A percentile compares a stretch with the other conserved stretches of the same genome.
Evolutionary conservation across 2,797 vertebrate species (phyloP).

Genomic region (Hydrocynus forskahlii): DNA sequence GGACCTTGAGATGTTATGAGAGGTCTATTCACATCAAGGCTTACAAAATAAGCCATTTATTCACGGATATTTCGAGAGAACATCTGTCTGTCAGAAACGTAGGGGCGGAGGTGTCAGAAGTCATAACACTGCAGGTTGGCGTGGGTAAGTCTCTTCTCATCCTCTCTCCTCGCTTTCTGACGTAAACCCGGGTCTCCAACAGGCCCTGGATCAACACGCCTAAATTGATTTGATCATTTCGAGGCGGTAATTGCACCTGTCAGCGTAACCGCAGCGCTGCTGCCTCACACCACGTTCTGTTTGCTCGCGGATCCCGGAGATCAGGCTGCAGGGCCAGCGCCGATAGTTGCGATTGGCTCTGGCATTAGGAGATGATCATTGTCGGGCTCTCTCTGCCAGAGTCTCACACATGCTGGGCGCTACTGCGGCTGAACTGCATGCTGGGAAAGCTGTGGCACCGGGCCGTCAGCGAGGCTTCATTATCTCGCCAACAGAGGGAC

Average conservation of each 20-base stretch:
- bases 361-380: constrained; percentile 33
- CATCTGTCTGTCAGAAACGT: constrained; percentile 19
- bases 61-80: not conserved
- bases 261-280: constrained; percentile 10
- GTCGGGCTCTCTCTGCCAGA: constrained; percentile 34
- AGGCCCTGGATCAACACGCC: not conserved
- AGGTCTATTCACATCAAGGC: constrained; percentile 37
- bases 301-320: constrained; percentile 2
- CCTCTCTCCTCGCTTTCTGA: not conserved
- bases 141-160: constrained; percentile 25
- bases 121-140: constrained; percentile 33
- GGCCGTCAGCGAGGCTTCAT: constrained; percentile 38
- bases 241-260: constrained; percentile 9
- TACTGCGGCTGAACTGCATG: constrained; percentile 42
- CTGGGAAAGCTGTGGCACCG: constrained; percentile 50
- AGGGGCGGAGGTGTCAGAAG: constrained; percentile 31
- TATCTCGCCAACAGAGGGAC: constrained; percentile 43
- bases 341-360: constrained; percentile 6
- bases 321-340: constrained; percentile 1
- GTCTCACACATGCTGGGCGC: constrained; percentile 37
- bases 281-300: constrained; percentile 1
- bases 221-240: constrained; percentile 13
- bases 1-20: constrained; percentile 36
- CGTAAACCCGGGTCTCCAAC: constrained; percentile 13
- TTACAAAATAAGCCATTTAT: constrained; percentile 36